Evolutionary conservation across 2,797 vertebrate genomes (phyloP), one percentile per base, ranked within the genome.

Genomic region (Hoplostethus mediterraneus): DNA sequence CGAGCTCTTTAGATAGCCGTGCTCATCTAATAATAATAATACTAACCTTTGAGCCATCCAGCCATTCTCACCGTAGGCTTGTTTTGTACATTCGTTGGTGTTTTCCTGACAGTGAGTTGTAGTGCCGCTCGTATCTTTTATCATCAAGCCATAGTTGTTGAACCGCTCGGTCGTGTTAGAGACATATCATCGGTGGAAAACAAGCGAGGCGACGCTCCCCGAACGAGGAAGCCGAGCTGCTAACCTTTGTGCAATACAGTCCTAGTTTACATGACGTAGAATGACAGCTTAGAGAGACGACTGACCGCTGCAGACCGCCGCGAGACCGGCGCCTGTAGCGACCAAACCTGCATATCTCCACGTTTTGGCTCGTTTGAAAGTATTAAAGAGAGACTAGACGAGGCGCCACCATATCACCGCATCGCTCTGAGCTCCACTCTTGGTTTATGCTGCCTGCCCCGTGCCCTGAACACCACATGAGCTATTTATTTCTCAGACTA

Each of bases 381-480:
- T 88, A 89, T 89, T 86, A 72, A 69, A 71, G 53, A 63, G 76
- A 80, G 86, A 87, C 77, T 75, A 73, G 73, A 40, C 7, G 28
- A 56, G 64, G 80, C 77, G 47, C 75, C 83, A 83, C 79, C 93
- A 94, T 94, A 91, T 91, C 93, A 94, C 86, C 60, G 74, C 89
- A 85, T 90, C 65, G 91, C 90, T 94, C 87, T 87, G 82, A 92
- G 89, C 93, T 94, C 94, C 93, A 94, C 94, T 94, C 90, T 89
- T 91, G 89, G 81, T 93, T 94, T 95, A 95, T 95, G 93, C 95
- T 95, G 94, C 95, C 94, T 87, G 95, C 93, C 94, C 88, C 93
- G 89, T 69, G 81, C 90, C 90, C 90, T 91, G 87, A 93, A 94
- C 94, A 93, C 91, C 90, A 93, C 94, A 93, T 94, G 92, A 95